phyloP scores from a whole-genome alignment of 2,113 vertebrate species.

The Acrocephalus kingi region DNA sequence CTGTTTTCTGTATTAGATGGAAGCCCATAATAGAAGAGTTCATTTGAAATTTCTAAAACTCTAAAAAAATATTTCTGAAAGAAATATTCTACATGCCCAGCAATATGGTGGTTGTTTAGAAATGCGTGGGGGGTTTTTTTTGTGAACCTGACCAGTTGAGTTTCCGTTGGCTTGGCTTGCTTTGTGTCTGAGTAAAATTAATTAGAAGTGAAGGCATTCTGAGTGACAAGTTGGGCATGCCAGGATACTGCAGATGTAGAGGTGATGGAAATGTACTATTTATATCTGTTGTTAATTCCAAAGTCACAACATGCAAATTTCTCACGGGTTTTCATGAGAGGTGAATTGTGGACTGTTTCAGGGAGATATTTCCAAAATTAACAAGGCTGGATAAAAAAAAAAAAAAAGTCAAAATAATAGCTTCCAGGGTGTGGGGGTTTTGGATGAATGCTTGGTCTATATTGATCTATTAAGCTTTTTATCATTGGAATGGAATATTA shows the following conservation, averaged over 20 bases:
- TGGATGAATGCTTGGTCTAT: not conserved
- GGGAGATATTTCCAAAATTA: not conserved
- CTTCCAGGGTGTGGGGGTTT: not conserved
- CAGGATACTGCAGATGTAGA: not conserved
- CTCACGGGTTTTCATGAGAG: not conserved
- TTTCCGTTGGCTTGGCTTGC: not conserved
- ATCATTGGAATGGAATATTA: not conserved
- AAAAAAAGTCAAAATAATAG: not conserved
- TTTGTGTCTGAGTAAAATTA: not conserved
- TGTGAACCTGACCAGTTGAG: not conserved
- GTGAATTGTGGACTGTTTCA: not conserved
- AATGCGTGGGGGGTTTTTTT: not conserved
- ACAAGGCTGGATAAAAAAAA: not conserved
- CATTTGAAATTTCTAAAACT: not conserved
- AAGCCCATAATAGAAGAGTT: not conserved
- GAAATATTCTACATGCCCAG: not conserved
- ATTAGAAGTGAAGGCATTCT: not conserved
- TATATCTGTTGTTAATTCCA: not conserved
- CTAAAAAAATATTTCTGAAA: not conserved
- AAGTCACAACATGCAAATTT: not conserved
- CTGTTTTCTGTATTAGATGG: not conserved
- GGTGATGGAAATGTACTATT: not conserved
- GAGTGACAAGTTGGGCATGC: not conserved
- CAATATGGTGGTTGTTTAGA: not conserved
- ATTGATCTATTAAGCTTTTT: not conserved